phyloP scores from a whole-genome alignment of 2,113 vertebrate species.

The Pterocles burchelli region DNA sequence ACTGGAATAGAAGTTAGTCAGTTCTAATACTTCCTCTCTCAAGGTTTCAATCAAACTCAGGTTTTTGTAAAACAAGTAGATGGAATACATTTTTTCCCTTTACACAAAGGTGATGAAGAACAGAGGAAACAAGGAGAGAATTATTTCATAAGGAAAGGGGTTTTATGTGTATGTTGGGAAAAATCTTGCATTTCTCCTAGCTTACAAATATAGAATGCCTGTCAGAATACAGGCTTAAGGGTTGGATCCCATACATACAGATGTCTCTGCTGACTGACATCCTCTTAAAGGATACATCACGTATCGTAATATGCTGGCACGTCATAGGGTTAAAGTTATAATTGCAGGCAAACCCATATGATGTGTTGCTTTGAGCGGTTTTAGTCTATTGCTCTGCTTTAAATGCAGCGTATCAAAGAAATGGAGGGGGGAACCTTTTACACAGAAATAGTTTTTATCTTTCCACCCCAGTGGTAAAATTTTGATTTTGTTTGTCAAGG shows the following conservation, averaged over 20 bases:
- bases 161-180: neutral
- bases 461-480: neutral
- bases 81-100: neutral
- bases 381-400: neutral
- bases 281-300: neutral
- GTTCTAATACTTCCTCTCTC: neutral
- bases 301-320: neutral
- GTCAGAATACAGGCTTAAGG: neutral
- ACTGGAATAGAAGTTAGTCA: neutral
- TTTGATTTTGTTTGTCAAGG: neutral
- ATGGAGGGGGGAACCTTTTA: neutral
- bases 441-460: neutral
- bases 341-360: neutral
- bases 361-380: neutral
- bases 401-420: neutral
- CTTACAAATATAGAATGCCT: neutral
- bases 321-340: neutral
- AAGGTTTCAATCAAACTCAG: neutral
- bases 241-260: neutral
- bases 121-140: neutral
- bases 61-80: neutral
- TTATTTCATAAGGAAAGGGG: neutral
- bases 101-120: neutral
- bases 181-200: neutral
- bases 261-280: neutral